These are phyloP conservation scores for Manis crassicaudata DNA, from an alignment of 2,797 vertebrate species.

Conservation along the genomic window DNA sequence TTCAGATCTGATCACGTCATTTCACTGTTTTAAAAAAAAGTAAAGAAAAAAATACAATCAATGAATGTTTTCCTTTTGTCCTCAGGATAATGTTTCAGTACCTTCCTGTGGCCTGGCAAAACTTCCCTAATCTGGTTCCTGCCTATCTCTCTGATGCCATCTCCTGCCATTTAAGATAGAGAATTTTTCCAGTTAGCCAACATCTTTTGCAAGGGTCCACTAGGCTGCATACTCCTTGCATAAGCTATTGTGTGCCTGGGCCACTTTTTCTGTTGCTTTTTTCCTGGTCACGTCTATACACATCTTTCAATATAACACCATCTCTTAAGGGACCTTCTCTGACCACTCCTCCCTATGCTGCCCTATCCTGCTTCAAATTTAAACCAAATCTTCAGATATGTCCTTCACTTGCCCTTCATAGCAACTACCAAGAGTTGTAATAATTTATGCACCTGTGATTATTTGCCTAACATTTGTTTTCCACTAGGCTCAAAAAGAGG, in stretches of 20 bases:
- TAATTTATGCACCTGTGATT: not conserved
- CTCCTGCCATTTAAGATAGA: not conserved
- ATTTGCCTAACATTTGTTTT: not conserved
- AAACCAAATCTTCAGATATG: not conserved
- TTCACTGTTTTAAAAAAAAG: not conserved
- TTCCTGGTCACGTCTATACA: not conserved
- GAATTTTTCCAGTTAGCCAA: accelerated
- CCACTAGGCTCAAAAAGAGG: not conserved
- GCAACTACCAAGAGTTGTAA: not conserved
- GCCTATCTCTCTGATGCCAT: not conserved
- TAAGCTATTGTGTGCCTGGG: not conserved
- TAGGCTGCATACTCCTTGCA: no score
- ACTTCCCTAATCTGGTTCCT: not conserved
- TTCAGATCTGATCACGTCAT: not conserved
- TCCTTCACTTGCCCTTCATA: not conserved
- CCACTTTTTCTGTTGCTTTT: not conserved
- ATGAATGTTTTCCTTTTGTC: not conserved
- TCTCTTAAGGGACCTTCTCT: not conserved
- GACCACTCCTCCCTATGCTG: no score
- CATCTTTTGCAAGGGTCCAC: not conserved
- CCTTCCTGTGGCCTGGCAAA: not conserved
- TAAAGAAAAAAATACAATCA: not conserved
- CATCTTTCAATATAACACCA: not conserved
- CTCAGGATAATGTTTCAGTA: not conserved
- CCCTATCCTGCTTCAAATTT: not conserved